phyloP scores from a whole-genome alignment of 2,888 invertebrate species.

The Eilema caniola region DNA sequence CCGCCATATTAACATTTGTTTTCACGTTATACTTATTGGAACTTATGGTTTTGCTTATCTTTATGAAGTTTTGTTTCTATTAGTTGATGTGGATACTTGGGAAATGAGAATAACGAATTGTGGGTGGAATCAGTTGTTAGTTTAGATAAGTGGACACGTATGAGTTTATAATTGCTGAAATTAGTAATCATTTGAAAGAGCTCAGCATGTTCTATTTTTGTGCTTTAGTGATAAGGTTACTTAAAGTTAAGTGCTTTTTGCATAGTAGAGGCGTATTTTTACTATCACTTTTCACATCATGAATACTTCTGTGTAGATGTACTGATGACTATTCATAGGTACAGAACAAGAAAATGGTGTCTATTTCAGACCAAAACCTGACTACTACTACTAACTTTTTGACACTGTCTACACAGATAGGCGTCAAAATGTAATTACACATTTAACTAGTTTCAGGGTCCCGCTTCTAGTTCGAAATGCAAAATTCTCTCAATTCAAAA shows the following conservation, averaged over 20 bases:
- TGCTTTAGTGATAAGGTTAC: not conserved
- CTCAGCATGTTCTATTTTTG: not conserved
- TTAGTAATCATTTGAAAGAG: not conserved
- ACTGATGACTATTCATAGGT: too few species aligned
- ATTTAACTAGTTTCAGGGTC: too few species aligned
- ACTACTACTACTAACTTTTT: too few species aligned
- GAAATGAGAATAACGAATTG: constrained; percentile 5
- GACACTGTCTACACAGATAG: too few species aligned
- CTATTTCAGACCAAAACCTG: too few species aligned
- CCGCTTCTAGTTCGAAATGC: too few species aligned
- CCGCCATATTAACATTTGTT: constrained; percentile 34
- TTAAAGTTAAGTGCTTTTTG: not conserved
- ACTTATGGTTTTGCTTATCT: constrained; percentile 11
- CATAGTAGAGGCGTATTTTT: not conserved
- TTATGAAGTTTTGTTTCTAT: constrained; percentile 15
- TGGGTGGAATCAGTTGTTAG: not conserved
- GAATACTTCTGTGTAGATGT: too few species aligned
- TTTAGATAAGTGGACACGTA: not conserved
- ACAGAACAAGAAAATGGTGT: too few species aligned
- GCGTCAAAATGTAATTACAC: too few species aligned
- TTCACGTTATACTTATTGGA: constrained; percentile 11
- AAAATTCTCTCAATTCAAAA: too few species aligned
- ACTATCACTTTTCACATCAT: not conserved
- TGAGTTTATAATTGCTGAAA: not conserved
- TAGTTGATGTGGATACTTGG: constrained; percentile 9